Conservation (phyloP, 2,797 vertebrate species). For the Acridotheres tristis region DNA sequence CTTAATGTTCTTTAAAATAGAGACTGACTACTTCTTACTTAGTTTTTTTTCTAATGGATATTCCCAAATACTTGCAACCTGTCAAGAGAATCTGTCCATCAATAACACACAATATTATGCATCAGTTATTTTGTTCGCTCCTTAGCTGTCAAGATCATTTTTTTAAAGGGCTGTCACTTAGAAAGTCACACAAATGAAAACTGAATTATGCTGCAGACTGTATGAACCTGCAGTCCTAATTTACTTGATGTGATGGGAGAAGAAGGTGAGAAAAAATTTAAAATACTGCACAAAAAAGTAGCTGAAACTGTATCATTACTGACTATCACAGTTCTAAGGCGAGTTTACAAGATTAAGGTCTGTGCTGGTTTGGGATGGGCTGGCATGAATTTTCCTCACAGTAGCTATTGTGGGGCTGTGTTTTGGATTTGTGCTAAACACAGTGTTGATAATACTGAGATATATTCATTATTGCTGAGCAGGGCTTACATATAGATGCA, state of each 20-base stretch:
- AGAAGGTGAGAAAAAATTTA: neutral
- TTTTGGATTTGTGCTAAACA: neutral
- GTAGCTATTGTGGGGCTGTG: neutral
- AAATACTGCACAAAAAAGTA: neutral
- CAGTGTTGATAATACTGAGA: neutral
- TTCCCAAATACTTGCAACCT: neutral
- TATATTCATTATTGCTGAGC: neutral
- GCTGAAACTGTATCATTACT: neutral
- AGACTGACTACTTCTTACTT: neutral
- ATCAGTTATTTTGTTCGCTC: neutral
- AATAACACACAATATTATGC: neutral
- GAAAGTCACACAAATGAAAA: neutral
- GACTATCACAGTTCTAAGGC: neutral
- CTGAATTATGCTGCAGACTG: neutral
- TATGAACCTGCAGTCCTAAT: neutral
- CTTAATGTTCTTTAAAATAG: neutral
- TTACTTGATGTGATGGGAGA: neutral
- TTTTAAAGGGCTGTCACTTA: neutral
- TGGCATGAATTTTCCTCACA: neutral
- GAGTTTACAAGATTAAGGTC: neutral
- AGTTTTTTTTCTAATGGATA: neutral
- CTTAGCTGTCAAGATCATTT: neutral
- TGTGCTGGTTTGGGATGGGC: neutral
- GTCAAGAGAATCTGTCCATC: conserved; percentile 4
- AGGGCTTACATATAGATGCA: neutral